Percentiles rank a stretch among this genome's conserved stretches.
phyloP scores from a whole-genome alignment of 2,888 invertebrate genomes.

The Coleophora deauratella region DNA sequence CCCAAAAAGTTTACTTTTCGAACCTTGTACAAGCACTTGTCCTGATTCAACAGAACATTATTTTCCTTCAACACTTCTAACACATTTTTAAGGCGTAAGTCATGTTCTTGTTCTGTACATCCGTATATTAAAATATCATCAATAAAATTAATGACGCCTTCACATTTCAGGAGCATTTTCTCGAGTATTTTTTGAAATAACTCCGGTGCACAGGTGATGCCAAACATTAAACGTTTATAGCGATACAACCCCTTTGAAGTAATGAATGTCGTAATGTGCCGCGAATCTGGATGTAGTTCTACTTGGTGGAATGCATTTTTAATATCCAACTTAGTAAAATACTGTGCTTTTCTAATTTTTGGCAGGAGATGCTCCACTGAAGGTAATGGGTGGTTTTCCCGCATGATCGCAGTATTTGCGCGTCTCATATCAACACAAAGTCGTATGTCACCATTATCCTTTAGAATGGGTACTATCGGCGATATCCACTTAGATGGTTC shows the following conservation, averaged over 20 bases:
- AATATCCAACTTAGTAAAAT: conserved; percentile 31
- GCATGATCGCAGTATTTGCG: conserved; percentile 9
- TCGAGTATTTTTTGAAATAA: conserved; percentile 31
- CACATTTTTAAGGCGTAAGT: conserved; percentile 21
- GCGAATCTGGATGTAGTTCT: conserved; percentile 24
- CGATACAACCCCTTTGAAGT: conserved; percentile 31
- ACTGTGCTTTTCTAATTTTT: conserved; percentile 15
- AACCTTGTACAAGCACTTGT: conserved; percentile 27
- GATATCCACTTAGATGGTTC: conserved; percentile 15
- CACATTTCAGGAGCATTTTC: conserved; percentile 25
- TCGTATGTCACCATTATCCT: conserved; percentile 8
- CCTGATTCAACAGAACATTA: conserved; percentile 10
- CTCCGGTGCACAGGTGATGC: conserved; percentile 41
- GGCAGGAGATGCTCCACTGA: conserved; percentile 9
- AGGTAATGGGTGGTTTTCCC: conserved; percentile 18
- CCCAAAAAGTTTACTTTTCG: conserved; percentile 24
- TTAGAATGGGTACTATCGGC: conserved; percentile 13
- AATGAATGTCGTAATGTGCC: conserved; percentile 37
- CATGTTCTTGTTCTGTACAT: conserved; percentile 18
- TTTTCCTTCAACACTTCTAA: conserved; percentile 7
- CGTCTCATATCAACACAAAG: too few species aligned
- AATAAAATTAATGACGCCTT: conserved; percentile 32
- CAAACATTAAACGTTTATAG: conserved; percentile 42
- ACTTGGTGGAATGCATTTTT: conserved; percentile 38
- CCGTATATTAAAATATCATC: conserved; percentile 37